Base-by-base conservation (phyloP, 1,140 invertebrate genomes). In the Drosophila ohnishii region DNA sequence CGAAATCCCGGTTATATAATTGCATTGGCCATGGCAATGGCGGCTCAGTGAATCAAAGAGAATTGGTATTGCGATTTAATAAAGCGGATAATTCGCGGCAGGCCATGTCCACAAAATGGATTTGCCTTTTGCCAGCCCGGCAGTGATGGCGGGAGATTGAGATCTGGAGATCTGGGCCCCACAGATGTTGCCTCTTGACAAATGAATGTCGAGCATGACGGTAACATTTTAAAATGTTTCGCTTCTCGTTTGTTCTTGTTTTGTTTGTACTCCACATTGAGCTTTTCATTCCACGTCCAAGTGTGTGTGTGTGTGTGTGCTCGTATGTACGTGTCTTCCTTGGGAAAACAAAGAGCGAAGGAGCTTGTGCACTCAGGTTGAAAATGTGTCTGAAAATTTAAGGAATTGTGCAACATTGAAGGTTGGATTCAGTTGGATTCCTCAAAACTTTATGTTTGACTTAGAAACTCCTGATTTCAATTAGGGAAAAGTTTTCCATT, bases 121-220 rank as follows among this genome's bases (percentile, higher is more conserved):
- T 78, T 74, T 73, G 67, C 44, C 69, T 70, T 55, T 55, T 40
- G 37, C 25, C 58, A 53, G 56, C 3, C 19, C 25, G 7, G 7
- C 63, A 13, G 8, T 19, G 57, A 63, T 58, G 62, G 45, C 69
- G 42, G 42, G 51, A 59, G 66, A 55, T 78, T 61, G 69, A 80
- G 81, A n/a, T n/a, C n/a, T n/a, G n/a, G n/a, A n/a, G n/a, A n/a
- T n/a, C n/a, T 45, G 44, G 57, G 35, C 42, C 44, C 42, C 83
- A 83, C 83, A 83, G 84, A 75, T 88, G 84, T 75, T 87, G 84
- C 63, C 62, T 75, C 76, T 73, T 88, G 80, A 88, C 84, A 88
- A 79, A 88, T 80, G 84, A 78, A 84, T 87, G 84, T 88, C 56
- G 76, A 82, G 79, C 76, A 80, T 84, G 77, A 80, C 75, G 75